Evolutionary conservation across 2,888 invertebrate species (phyloP).

Genomic region (Caenorhabditis plicata): DNA sequence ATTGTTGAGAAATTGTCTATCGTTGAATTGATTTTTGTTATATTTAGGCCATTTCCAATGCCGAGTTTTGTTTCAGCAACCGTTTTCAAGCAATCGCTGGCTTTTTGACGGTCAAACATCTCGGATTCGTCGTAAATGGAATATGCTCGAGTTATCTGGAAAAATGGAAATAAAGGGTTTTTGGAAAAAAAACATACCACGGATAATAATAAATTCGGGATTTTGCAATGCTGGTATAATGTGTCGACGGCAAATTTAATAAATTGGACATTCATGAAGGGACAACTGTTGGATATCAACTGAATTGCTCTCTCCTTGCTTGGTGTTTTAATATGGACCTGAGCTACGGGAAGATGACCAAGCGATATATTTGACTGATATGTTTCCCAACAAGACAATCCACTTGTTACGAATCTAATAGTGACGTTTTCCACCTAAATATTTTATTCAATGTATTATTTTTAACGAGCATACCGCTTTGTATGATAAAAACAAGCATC

Average conservation of each 20-base stretch:
- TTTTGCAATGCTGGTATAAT: conserved; percentile 9
- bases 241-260: conserved; percentile 8
- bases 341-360: conserved; percentile 9
- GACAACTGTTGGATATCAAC: conserved; percentile 7
- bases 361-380: conserved; percentile 14
- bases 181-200: conserved; percentile 4
- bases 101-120: background rate
- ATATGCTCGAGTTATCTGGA: background rate
- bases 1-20: conserved; percentile 19
- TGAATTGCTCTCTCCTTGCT: background rate
- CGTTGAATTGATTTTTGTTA: conserved; percentile 1
- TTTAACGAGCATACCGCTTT: conserved; percentile 5
- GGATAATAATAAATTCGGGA: conserved; percentile 19
- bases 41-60: background rate
- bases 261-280: conserved; percentile 13
- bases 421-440: conserved; percentile 16
- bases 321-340: conserved; percentile 10
- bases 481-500: conserved; percentile 22
- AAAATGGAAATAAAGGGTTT: background rate
- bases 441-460: conserved; percentile 1
- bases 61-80: conserved; percentile 14
- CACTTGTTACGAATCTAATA: conserved; percentile 26
- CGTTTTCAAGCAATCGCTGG: conserved; percentile 8
- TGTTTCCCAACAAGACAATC: conserved; percentile 12
- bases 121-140: background rate